Conservation (phyloP, 1,140 invertebrate genomes). For the Cherax destructor region DNA sequence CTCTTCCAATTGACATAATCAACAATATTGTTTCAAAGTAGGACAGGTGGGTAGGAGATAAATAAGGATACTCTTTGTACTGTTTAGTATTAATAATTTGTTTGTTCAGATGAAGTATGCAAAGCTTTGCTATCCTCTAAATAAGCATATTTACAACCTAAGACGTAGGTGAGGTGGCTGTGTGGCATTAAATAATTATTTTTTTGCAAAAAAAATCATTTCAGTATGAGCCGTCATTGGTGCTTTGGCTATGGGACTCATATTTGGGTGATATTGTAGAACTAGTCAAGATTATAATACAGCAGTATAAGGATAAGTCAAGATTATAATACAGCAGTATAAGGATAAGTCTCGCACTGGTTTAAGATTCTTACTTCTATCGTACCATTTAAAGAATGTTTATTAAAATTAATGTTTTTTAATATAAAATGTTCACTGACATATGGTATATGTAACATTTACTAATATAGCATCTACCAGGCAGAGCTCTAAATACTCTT, state of each 20-base stretch:
- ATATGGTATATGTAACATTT: too few relatives aligned
- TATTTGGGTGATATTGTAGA: background rate
- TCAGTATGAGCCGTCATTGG: conserved; percentile 11
- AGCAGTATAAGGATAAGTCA: background rate
- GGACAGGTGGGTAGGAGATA: conserved; percentile 66
- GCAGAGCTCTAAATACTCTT: too few relatives aligned
- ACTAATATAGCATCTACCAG: too few relatives aligned
- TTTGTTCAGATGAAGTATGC: conserved; percentile 44
- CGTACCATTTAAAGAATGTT: too few relatives aligned
- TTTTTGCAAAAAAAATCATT: conserved; percentile 7
- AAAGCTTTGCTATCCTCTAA: conserved; percentile 52
- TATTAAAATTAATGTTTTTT: too few relatives aligned
- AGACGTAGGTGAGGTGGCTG: conserved; percentile 61
- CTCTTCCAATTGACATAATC: conserved; percentile 69
- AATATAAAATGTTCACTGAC: too few relatives aligned
- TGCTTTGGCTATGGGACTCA: conserved; percentile 1
- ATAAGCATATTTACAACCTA: conserved; percentile 57
- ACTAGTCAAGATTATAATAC: background rate
- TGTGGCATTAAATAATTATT: conserved; percentile 33
- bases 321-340: background rate
- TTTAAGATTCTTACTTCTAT: background rate
- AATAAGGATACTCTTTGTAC: conserved; percentile 58
- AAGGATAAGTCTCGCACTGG: background rate
- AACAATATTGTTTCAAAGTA: conserved; percentile 68
- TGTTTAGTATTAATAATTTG: conserved; percentile 29